Evolutionary conservation across 2,113 vertebrate genomes (phyloP).

Genomic region (Otolemur garnettii): DNA sequence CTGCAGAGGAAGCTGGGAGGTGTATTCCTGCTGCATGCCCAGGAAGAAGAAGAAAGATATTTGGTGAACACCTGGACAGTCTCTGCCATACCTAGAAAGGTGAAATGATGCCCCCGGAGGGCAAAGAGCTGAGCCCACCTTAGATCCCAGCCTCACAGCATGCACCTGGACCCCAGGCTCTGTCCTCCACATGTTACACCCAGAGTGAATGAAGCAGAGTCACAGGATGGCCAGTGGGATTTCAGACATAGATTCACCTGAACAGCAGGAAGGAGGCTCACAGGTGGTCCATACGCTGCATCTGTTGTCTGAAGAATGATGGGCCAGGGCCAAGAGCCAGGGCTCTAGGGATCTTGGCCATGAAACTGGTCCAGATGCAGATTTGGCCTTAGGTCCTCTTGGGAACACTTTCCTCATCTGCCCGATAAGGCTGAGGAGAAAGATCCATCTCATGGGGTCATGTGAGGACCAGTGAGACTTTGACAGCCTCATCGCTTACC

Average conservation of each 20-base stretch:
- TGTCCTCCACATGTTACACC: rapidly evolving
- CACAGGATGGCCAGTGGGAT: neutral
- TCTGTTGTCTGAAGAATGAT: neutral
- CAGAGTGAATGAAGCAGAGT: neutral
- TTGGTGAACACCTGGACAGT: neutral
- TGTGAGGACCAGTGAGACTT: neutral
- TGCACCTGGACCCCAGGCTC: rapidly evolving
- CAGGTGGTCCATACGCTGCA: neutral
- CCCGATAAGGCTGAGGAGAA: neutral
- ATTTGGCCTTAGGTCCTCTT: neutral
- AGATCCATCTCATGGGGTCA: neutral
- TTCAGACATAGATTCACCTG: neutral
- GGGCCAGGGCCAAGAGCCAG: neutral
- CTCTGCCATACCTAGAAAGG: neutral
- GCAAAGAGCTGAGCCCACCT: neutral
- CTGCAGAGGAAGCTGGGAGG: neutral
- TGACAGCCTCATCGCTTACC: neutral
- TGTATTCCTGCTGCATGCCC: neutral
- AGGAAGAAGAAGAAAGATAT: neutral
- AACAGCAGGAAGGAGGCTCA: neutral
- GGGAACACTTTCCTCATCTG: neutral
- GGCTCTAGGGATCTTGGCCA: neutral
- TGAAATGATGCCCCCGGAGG: neutral
- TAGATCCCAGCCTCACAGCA: rapidly evolving
- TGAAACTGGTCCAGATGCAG: neutral